Evolutionary conservation across 2,113 vertebrate genomes (phyloP), one percentile per base, ranked within the genome.

Genomic region (Gobio gobio): DNA sequence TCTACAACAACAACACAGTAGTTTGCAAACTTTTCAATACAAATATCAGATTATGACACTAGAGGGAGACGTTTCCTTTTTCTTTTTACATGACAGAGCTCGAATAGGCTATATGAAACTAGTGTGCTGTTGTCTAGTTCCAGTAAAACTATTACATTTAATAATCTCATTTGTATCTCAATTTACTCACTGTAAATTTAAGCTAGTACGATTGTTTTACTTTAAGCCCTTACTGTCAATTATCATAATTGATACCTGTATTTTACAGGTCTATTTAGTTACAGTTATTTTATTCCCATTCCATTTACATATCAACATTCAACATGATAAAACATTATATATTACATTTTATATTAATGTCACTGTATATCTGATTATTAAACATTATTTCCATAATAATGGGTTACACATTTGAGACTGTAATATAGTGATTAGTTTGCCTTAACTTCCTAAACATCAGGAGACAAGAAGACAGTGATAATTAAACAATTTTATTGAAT

Each of bases 401-500:
- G 10, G 40, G 12, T 73, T 45, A 24, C 70, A n/a, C 40, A 63
- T 5, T n/a, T 61, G 10, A 24, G 6, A 56, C 18, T 68, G 18
- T 10, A 40, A 40, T 40, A 56, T 20, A 22, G 33, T 40, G 36
- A 22, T 70, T 54, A 13, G 13, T 66, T 29, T 40, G 20, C 33
- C 40, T 29, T 29, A 14, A 20, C 33, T 24, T 70, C 83, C 58
- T 74, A 36, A 76, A 54, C 58, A 90, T 77, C 86, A 89, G 91
- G 49, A 82, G 93, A 95, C 87, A 92, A 93, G 89, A 93, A 93
- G 91, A 22, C 89, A 87, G 85, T 95, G 94, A 92, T 97, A 96
- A 93, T 95, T 95, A 94, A 95, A 96, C 92, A 95, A 92, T 94
- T 98, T 97, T 97, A 98, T 98, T 96, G 96, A 96, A 96, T 96